Base-by-base conservation (phyloP, 2,888 invertebrate genomes). In the Lingula anatina region DNA sequence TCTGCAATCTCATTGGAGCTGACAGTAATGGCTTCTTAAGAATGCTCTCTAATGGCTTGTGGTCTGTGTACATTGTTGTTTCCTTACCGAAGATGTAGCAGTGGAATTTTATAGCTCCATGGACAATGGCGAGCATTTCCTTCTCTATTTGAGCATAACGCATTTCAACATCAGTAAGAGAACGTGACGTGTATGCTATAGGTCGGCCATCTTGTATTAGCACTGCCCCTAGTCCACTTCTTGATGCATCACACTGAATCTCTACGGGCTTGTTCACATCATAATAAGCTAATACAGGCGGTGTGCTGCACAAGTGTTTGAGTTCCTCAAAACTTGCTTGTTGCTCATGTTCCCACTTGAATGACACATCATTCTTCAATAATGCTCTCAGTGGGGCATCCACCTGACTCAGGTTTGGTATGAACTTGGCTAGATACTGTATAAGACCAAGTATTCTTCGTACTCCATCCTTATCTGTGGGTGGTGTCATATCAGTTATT, bases 81-180 rank as follows among this genome's bases (percentile, higher is more conserved):
- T 49, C 44, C 45, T 54, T 55, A 0, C 59, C 55, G 47, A 56
- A 57, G 4, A 59, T 53, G 43, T 57, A 63, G 1, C 45, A 36
- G 41, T 54, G 47, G 41, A 59, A 62, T 31, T 54, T 56, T 15
- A 28, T 43, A n/a, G 43, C 41, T 27, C 50, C 58, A 47, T 49
- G 54, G 5, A 58, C 49, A 7, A 61, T 51, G 26, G 58, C 46
- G 2, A 60, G 49, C 50, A 55, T 52, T 38, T 57, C 61, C 39
- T 60, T 59, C 39, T 60, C 60, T 18, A 60, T 60, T 28, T 59
- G 55, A 5, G 56, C 54, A 41, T 58, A 60, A 7, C 36, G 21
- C 23, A 42, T 45, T 48, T 61, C 53, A 9, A 54, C 42, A 24
- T 43, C 41, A 4, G 47, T 47, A 23, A 58, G 38, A 21, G 55